Evolutionary conservation across 1,140 invertebrate genomes (phyloP).

Genomic region (Tetranychus urticae): DNA sequence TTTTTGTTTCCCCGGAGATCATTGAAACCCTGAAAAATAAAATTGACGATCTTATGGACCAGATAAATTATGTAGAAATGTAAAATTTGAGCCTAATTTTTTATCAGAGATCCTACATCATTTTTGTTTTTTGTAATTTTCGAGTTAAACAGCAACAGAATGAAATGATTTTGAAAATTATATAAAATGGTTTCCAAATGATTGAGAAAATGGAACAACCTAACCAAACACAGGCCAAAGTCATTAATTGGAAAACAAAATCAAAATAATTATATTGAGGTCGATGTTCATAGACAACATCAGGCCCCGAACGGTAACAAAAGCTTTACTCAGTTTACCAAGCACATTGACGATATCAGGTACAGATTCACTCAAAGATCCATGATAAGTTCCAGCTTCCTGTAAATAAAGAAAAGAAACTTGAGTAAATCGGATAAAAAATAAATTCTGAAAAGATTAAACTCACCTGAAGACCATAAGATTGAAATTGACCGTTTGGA

Average conservation of each 20-base stretch:
- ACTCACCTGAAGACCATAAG: background rate
- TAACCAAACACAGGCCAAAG: background rate
- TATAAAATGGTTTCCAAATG: constrained; percentile 1
- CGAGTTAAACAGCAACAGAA: background rate
- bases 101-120: background rate
- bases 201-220: background rate
- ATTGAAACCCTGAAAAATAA: constrained; percentile 61
- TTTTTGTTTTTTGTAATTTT: background rate
- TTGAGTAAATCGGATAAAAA: background rate
- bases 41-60: constrained; percentile 88
- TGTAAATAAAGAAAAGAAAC: background rate
- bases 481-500: background rate
- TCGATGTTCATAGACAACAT: background rate
- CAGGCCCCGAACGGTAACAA: background rate
- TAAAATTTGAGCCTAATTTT: no score
- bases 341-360: background rate
- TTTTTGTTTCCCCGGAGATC: constrained; percentile 84
- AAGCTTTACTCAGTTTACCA: background rate
- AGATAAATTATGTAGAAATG: constrained; percentile 27
- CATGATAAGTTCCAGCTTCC: background rate
- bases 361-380: background rate
- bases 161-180: background rate
- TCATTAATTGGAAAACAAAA: background rate
- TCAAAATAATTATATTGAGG: background rate
- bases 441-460: no score